These are phyloP conservation scores for Aphodius granarius DNA, from an alignment of 2,888 invertebrate genomes.

Conservation along the genomic window DNA sequence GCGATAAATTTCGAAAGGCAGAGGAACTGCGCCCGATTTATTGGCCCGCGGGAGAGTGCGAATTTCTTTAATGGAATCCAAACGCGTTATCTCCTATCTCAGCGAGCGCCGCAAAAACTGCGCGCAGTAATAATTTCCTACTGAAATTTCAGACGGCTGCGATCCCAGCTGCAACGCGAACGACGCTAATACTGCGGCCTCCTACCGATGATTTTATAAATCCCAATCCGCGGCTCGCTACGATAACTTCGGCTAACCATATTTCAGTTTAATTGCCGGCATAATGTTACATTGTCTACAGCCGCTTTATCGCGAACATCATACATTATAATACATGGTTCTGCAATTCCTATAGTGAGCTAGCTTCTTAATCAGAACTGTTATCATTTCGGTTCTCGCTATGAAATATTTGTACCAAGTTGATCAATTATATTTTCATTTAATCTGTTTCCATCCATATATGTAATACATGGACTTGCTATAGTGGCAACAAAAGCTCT, in stretches of 20 bases:
- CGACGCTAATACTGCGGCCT: neutral
- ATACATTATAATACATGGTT: neutral
- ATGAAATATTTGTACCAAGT: too few species aligned
- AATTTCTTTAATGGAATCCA: constrained; percentile 12
- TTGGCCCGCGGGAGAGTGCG: constrained; percentile 11
- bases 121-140: neutral
- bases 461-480: too few species aligned
- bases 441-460: too few species aligned
- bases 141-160: neutral
- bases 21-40: constrained; percentile 8
- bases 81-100: neutral
- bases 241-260: neutral
- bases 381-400: too few species aligned
- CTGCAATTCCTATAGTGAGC: too few species aligned
- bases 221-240: neutral
- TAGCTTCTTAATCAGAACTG: too few species aligned
- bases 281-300: neutral
- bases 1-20: constrained; percentile 6
- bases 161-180: neutral
- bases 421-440: too few species aligned
- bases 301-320: neutral
- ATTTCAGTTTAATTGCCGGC: neutral
- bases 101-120: neutral
- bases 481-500: too few species aligned
- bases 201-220: neutral